phyloP scores from a whole-genome alignment of 1,140 invertebrate genomes.

The Adelges cooleyi region DNA sequence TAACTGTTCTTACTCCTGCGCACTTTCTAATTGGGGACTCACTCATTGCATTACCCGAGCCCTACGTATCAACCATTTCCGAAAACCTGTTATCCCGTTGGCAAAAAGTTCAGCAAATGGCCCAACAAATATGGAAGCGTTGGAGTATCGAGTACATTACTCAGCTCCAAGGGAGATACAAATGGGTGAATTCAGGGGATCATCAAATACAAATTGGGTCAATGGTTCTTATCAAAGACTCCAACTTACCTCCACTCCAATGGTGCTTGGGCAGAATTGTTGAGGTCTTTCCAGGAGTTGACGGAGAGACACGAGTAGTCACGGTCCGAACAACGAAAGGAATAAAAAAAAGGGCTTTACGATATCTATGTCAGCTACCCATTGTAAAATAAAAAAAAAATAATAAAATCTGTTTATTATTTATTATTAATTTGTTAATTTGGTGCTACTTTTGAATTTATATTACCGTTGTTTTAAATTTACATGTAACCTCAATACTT shows the following conservation, averaged over 20 bases:
- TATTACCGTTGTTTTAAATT: too few relatives aligned
- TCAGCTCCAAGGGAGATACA: slow-evolving; percentile 15
- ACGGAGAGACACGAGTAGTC: not conserved
- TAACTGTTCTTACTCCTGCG: slow-evolving; percentile 33
- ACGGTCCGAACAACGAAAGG: not conserved
- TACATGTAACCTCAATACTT: too few relatives aligned
- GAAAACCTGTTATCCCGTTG: slow-evolving; percentile 2
- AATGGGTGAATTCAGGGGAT: slow-evolving; percentile 18
- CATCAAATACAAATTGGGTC: too few relatives aligned
- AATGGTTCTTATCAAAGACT: slow-evolving; percentile 25
- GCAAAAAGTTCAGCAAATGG: slow-evolving; percentile 33
- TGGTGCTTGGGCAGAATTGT: too few relatives aligned
- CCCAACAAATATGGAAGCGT: slow-evolving; percentile 36
- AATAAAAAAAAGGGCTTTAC: not conserved
- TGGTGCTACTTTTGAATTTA: too few relatives aligned
- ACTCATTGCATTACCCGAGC: slow-evolving; percentile 36
- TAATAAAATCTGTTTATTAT: too few relatives aligned
- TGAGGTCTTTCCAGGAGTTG: not conserved
- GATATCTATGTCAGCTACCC: not conserved
- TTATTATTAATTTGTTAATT: too few relatives aligned
- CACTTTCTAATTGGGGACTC: slow-evolving; percentile 35
- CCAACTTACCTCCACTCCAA: not conserved
- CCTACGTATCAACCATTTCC: not conserved
- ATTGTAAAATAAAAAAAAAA: too few relatives aligned
- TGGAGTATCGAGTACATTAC: slow-evolving; percentile 30